phyloP scores from a whole-genome alignment of 2,797 vertebrate genomes.

The Acanthurus lineatus region DNA sequence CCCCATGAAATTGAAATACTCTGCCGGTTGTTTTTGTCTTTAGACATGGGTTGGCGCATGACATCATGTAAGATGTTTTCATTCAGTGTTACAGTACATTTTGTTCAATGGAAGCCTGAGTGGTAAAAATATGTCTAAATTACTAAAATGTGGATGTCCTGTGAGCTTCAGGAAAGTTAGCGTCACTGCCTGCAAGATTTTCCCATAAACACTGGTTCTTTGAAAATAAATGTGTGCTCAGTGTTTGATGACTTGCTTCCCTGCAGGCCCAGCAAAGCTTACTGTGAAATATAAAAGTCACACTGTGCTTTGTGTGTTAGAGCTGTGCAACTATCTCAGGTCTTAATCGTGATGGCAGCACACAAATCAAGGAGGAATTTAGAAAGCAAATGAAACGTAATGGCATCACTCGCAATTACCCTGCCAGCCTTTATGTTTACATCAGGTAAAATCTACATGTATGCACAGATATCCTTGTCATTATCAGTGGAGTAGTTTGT shows the following conservation, averaged over 20 bases:
- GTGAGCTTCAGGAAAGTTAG: constrained; percentile 59
- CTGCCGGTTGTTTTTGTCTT: constrained; percentile 60
- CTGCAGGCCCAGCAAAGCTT: constrained; percentile 78
- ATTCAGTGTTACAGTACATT: constrained; percentile 40
- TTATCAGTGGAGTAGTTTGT: constrained; percentile 42
- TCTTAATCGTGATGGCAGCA: constrained; percentile 79
- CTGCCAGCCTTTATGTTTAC: constrained; percentile 37
- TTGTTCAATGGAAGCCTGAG: not conserved
- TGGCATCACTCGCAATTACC: constrained; percentile 53
- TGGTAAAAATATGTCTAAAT: constrained; percentile 13
- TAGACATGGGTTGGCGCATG: constrained; percentile 62
- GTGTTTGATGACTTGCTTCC: constrained; percentile 85
- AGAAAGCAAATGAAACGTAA: constrained; percentile 68
- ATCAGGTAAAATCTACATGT: constrained; percentile 27
- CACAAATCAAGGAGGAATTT: constrained; percentile 70
- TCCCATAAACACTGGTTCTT: constrained; percentile 79
- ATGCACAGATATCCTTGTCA: constrained; percentile 27
- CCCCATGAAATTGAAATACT: constrained; percentile 75
- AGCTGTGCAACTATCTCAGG: constrained; percentile 74
- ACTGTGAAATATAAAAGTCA: constrained; percentile 84
- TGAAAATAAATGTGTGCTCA: constrained; percentile 85
- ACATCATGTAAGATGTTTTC: constrained; percentile 38
- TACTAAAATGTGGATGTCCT: constrained; percentile 55
- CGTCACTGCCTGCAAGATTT: constrained; percentile 72
- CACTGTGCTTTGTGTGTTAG: constrained; percentile 78